These are phyloP conservation scores for Zaprionus camerounensis DNA, from an alignment of 1,140 invertebrate genomes.

Conservation along the genomic window DNA sequence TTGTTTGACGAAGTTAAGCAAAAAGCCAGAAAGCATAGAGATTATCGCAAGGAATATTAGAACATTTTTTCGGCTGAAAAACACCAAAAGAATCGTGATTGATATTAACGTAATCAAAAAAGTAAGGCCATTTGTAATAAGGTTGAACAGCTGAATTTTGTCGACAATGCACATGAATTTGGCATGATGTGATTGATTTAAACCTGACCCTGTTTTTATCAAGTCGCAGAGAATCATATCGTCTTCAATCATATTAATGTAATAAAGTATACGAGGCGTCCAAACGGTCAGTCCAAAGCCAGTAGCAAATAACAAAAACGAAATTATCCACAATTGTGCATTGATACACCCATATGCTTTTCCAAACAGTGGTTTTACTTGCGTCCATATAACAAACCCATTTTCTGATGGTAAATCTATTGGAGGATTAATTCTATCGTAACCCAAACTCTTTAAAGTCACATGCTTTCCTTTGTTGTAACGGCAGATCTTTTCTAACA, in stretches of 20 bases:
- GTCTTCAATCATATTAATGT: neutral
- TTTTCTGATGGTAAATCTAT: neutral
- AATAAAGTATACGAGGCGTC: neutral
- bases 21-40: neutral
- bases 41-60: neutral
- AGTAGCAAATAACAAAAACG: neutral
- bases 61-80: neutral
- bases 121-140: neutral
- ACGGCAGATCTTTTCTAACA: constrained; percentile 41
- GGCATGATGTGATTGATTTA: neutral
- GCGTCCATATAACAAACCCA: neutral
- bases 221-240: neutral
- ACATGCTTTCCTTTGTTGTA: constrained; percentile 53
- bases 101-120: neutral
- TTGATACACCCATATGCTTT: neutral
- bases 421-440: constrained; percentile 1
- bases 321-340: neutral
- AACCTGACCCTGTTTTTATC: neutral
- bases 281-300: neutral
- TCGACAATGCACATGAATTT: neutral
- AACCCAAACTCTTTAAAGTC: constrained; percentile 40
- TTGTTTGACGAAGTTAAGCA: neutral
- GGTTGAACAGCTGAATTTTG: neutral
- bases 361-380: neutral
- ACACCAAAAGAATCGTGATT: neutral